A percentile compares a stretch with the other conserved stretches of the same genome.
phyloP scores from a whole-genome alignment of 2,113 vertebrate genomes.

The Cyprinodon variegatus region DNA sequence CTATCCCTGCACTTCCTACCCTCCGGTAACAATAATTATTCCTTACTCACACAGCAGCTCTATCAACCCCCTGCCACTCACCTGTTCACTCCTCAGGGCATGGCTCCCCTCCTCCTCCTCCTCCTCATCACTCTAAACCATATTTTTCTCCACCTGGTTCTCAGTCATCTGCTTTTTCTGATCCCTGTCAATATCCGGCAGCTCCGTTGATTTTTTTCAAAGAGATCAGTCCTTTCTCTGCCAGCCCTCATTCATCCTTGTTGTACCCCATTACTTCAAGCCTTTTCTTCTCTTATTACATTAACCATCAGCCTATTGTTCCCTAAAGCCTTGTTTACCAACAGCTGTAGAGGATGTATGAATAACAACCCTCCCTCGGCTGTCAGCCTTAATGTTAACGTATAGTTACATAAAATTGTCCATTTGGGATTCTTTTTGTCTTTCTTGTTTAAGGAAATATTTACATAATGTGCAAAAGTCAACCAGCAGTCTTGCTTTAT shows the following conservation, averaged over 20 bases:
- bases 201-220: no score
- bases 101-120: no score
- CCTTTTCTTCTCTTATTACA: not conserved
- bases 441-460: not conserved
- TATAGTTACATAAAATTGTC: not conserved
- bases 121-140: not conserved
- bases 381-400: no score
- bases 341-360: no score
- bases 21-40: no score
- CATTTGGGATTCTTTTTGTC: not conserved
- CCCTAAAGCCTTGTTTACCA: not conserved
- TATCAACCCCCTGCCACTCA: not conserved
- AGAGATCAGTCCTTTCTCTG: no score
- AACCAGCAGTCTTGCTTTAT: not conserved
- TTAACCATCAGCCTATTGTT: not conserved
- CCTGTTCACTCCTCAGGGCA: not conserved
- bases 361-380: not conserved
- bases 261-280: not conserved
- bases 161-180: no score
- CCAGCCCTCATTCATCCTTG: not conserved
- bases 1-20: no score
- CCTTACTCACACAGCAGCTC: no score
- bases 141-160: not conserved
- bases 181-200: no score
- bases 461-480: not conserved